A percentile compares a stretch with the other conserved stretches of the same genome.
Conservation (phyloP, 35 echinoderm and acorn worm species). For the Apostichopus japonicus region DNA sequence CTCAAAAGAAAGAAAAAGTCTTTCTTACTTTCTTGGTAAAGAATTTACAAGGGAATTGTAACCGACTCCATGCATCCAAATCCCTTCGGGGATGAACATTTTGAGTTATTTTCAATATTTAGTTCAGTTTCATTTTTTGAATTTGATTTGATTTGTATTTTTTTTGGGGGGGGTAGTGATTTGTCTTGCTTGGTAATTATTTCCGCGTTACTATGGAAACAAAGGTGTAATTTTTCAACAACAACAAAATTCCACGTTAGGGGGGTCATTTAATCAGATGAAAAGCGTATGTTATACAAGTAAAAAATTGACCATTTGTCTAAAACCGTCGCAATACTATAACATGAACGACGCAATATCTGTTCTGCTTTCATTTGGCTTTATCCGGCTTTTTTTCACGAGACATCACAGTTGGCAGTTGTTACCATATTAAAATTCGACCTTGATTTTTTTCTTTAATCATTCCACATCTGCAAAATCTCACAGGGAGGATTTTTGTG, state of each 20-base stretch:
- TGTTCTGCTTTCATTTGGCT: constrained; percentile 24
- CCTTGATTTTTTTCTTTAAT: constrained; percentile 54
- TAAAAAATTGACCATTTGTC: too few species aligned
- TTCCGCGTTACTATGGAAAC: not conserved
- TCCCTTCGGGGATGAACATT: not conserved
- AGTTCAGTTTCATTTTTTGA: not conserved
- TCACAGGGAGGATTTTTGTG: constrained; percentile 33
- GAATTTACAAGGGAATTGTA: not conserved
- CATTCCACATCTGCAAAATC: constrained; percentile 45
- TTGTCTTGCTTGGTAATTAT: not conserved
- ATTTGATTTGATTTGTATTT: too few species aligned
- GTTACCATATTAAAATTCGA: constrained; percentile 31
- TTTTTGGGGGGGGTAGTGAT: not conserved
- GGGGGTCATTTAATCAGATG: not conserved
- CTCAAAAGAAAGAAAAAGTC: not conserved
- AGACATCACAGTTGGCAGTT: constrained; percentile 31
- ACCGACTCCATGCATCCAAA: not conserved
- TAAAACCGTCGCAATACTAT: too few species aligned
- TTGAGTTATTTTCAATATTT: not conserved
- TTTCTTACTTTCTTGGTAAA: not conserved
- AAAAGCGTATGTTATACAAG: not conserved
- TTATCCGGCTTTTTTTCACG: constrained; percentile 31
- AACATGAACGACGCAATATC: not conserved
- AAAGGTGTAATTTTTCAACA: too few species aligned
- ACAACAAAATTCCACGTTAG: not conserved